phyloP scores from a whole-genome alignment of 2,888 invertebrate genomes.

The Poecilus cupreus region DNA sequence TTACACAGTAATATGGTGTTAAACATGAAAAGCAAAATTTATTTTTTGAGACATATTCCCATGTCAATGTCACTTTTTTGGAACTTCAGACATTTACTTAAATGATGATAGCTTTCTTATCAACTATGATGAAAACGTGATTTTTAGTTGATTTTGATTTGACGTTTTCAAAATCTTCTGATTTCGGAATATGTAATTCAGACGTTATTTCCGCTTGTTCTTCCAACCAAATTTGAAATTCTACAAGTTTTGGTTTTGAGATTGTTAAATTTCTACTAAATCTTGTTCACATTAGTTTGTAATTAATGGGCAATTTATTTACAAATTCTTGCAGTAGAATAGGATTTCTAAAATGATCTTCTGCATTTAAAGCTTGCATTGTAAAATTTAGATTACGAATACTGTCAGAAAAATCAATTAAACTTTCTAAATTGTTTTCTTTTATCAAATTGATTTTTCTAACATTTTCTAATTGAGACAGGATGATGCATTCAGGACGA shows the following conservation, averaged over 20 bases:
- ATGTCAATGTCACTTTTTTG: neutral
- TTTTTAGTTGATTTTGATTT: neutral
- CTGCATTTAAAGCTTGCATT: neutral
- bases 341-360: neutral
- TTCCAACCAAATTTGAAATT: conserved; percentile 3
- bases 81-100: neutral
- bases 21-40: neutral
- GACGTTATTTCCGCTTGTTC: neutral
- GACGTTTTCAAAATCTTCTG: too few species aligned
- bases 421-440: neutral
- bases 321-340: too few species aligned
- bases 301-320: neutral
- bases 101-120: neutral
- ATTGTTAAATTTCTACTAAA: too few species aligned
- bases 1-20: neutral
- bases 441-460: neutral
- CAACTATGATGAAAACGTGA: neutral
- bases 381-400: neutral
- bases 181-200: too few species aligned
- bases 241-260: too few species aligned
- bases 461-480: neutral
- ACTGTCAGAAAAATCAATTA: neutral
- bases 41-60: too few species aligned
- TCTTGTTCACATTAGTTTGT: neutral
- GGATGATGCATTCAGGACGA: neutral